Base-by-base conservation (phyloP, 2,797 vertebrate genomes). In the Intellagama lesueurii region DNA sequence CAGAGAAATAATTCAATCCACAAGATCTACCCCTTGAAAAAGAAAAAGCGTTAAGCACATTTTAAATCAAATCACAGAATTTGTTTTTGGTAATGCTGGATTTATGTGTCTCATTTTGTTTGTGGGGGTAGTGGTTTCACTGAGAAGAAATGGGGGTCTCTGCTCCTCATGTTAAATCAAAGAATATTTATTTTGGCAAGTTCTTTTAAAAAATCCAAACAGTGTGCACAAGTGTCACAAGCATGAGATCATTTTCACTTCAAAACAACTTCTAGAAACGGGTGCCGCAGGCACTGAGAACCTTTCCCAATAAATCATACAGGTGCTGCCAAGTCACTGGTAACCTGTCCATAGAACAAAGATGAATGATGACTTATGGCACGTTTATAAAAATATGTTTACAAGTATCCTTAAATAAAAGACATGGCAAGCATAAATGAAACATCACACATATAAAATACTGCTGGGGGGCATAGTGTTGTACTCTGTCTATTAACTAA, bases 401-500 rank as follows among this genome's bases (percentile, higher is more conserved):
- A 87, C 52, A 87, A 95, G 85, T 88, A 81, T 94, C 83, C 87
- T 95, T 95, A 96, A 94, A 95, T 92, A 94, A 95, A 94, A 94
- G 84, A 87, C 86, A 91, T 47, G 66, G 89, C 79, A 93, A 94
- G 90, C 69, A 91, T 93, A 94, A 95, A 94, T 84, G 73, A 94
- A 95, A 94, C 77, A 73, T 91, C 92, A 4, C 75, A 84, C 80
- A 84, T 90, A 90, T 91, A 91, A 94, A 93, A 90, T 90, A 94
- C 85, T 70, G 88, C 81, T 94, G 85, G 83, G 40, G 87, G 90
- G 26, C 60, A 90, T 70, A 79, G 1, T 86, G 85, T 73, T 89
- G 75, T 90, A 86, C 16, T 49, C 81, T 80, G 68, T 30, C 75
- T 64, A 16, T 47, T 87, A 91, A 93, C 81, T 88, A 90, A 91